phyloP scores from a whole-genome alignment of 1,140 invertebrate genomes.

The Mactra quadrangularis region DNA sequence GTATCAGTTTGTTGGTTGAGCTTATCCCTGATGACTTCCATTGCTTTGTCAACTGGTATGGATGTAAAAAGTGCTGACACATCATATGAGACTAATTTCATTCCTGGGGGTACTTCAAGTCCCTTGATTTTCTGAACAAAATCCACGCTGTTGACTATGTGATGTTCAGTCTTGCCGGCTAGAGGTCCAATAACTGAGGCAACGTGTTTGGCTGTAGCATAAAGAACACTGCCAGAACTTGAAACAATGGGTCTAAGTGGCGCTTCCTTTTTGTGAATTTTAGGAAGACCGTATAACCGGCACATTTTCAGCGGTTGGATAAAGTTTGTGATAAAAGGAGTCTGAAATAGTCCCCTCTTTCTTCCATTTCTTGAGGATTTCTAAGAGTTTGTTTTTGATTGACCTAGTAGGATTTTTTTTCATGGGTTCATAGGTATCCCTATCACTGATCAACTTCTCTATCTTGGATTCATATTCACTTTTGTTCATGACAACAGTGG shows the following conservation, averaged over 20 bases:
- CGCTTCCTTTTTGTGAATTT: not conserved
- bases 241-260: not conserved
- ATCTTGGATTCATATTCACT: not conserved
- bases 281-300: not conserved
- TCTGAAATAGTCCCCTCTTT: not conserved
- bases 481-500: conserved; percentile 4
- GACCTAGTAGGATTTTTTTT: not conserved
- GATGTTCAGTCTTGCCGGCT: conserved; percentile 24
- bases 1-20: not conserved
- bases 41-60: conserved; percentile 37
- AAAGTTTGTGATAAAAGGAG: not conserved
- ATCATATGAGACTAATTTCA: conserved; percentile 42
- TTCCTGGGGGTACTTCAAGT: conserved; percentile 28
- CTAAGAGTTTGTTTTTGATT: not conserved
- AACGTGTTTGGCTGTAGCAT: conserved; percentile 13
- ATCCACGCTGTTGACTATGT: conserved; percentile 41
- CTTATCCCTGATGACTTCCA: conserved; percentile 27
- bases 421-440: not conserved
- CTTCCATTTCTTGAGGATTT: not conserved
- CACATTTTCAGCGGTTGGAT: not conserved
- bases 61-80: conserved; percentile 28
- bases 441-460: not conserved
- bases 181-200: conserved; percentile 17
- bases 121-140: conserved; percentile 39
- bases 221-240: not conserved